phyloP scores from a whole-genome alignment of 2,888 invertebrate genomes.

The Macrosoma leucophasiata region DNA sequence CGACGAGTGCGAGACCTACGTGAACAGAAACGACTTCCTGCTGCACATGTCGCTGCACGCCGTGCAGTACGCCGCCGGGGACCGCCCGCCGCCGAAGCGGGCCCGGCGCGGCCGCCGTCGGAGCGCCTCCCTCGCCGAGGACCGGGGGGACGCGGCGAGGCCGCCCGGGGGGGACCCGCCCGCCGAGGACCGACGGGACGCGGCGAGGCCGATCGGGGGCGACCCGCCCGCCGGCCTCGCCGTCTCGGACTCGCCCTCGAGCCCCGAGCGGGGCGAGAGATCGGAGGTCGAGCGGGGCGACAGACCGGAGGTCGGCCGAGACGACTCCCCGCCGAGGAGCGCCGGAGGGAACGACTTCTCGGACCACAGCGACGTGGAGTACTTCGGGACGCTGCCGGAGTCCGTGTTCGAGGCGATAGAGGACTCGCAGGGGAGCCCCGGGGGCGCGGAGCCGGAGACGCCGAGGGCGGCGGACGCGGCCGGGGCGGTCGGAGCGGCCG shows the following conservation, averaged over 20 bases:
- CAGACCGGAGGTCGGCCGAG: constrained; percentile 1
- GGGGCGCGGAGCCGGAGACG: constrained; percentile 66
- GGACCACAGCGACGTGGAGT: constrained; percentile 42
- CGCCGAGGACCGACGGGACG: neutral
- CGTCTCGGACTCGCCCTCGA: neutral
- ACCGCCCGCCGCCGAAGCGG: neutral
- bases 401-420: constrained; percentile 51
- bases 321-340: no score
- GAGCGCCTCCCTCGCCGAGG: no score
- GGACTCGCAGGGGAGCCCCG: constrained; percentile 50
- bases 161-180: no score
- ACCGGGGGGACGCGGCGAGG: neutral
- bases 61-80: constrained; percentile 23
- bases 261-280: neutral
- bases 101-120: no score
- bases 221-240: no score
- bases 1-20: constrained; percentile 50
- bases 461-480: constrained; percentile 59
- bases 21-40: constrained; percentile 44
- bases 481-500: neutral
- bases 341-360: constrained; percentile 38
- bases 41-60: constrained; percentile 57
- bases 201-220: no score
- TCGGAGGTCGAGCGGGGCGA: neutral
- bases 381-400: constrained; percentile 42